Conservation (phyloP, 2,888 invertebrate species). For the Blomia tropicalis region DNA sequence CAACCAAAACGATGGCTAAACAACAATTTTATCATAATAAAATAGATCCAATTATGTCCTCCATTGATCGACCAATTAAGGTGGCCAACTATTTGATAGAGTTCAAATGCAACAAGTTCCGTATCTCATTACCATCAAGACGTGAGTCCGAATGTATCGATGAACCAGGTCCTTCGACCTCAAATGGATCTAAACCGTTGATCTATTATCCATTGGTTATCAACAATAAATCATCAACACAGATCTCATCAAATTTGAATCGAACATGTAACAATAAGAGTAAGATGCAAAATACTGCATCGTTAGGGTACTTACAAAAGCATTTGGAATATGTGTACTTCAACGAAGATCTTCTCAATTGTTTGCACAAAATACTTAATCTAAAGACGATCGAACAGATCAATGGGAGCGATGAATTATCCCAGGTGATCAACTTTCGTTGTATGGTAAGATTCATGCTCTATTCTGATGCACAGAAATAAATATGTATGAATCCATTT, state of each 20-base stretch:
- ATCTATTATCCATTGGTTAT: too few species aligned
- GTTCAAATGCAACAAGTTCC: background rate
- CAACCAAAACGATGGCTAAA: too few species aligned
- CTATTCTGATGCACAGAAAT: too few species aligned
- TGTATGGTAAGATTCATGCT: background rate
- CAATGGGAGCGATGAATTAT: background rate
- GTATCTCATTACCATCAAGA: background rate
- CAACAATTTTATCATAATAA: too few species aligned
- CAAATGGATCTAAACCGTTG: too few species aligned
- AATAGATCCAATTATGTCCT: too few species aligned
- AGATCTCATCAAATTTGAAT: too few species aligned
- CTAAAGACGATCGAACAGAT: background rate
- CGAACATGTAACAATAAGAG: background rate
- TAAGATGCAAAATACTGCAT: background rate
- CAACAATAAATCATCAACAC: too few species aligned
- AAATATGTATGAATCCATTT: too few species aligned
- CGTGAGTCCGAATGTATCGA: too few species aligned
- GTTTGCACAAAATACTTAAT: background rate
- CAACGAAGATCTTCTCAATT: background rate
- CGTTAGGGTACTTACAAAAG: background rate
- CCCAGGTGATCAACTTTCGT: background rate
- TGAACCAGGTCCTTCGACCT: too few species aligned
- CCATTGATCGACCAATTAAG: too few species aligned
- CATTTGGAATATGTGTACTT: background rate
- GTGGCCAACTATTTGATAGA: slow-evolving; percentile 5